Base-by-base conservation (phyloP, 1,140 invertebrate genomes). In the Daktulosphaira vitifoliae region DNA sequence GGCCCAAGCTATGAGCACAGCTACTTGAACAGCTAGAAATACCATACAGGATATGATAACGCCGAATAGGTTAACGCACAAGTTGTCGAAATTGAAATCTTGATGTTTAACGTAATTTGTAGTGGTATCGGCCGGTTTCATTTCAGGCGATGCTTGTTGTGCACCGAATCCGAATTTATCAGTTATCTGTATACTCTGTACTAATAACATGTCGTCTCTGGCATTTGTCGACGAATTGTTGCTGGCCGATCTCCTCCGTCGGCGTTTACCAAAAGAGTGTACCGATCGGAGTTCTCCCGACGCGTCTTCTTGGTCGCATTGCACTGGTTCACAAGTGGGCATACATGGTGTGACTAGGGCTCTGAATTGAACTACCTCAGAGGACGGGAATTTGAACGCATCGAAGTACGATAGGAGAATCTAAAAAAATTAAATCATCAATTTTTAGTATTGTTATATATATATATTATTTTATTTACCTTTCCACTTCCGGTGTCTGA, bases 301-400 rank as follows among this genome's bases (percentile, higher is more conserved):
- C 59, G 83, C 81, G 70, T 89, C 87, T 67, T 85, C 81, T 65
- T 86, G 81, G 51, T 90, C 85, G 72, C 91, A 94, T 71, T 89
- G 85, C 1, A 91, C 89, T 1, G 92, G 91, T 74, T 92, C 90
- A 73, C 92, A 95, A 25, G 82, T 83, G 1, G 90, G 90, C 84
- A 95, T 88, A 72, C 92, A 95, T 0, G 92, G 92, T 3, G 91
- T 94, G 1, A 96, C 91, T 69, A 95, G 73, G 1, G 92, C 92
- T 51, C 91, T 83, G 83, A 96, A 96, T 76, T 96, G 91, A 0
- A 96, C 92, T 11, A 94, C 85, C 74, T 94, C 91, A 0, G 90
- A 93, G 15, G 90, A 91, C 1, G 92, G 92, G 79, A 96, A 96
- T 74, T 95, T 94, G 82, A 96, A 96, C 9, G 92, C 92, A 73